Conservation (phyloP, 2,888 invertebrate genomes). For the Chirona hameri region DNA sequence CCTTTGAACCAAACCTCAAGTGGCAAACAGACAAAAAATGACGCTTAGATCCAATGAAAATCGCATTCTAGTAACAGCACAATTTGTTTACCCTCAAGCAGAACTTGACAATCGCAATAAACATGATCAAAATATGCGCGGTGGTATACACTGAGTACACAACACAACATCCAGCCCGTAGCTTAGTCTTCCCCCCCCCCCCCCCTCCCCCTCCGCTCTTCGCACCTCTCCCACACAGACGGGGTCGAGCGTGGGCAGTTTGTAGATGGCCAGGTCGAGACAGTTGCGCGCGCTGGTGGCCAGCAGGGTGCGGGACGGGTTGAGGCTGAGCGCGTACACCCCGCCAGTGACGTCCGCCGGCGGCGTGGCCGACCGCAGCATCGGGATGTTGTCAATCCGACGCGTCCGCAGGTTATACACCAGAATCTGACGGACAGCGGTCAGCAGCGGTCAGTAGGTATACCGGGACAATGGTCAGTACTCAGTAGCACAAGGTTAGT, state of each 20-base stretch:
- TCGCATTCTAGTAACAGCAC: no score
- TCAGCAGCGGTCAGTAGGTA: no score
- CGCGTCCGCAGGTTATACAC: constrained; percentile 87
- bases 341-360: constrained; percentile 66
- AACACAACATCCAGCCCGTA: no score
- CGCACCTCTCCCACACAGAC: constrained; percentile 80
- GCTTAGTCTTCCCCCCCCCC: background rate
- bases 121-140: no score
- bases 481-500: no score
- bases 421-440: constrained; percentile 61
- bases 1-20: no score
- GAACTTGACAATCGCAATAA: no score
- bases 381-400: constrained; percentile 83
- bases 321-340: constrained; percentile 89
- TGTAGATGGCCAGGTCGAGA: constrained; percentile 84
- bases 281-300: constrained; percentile 91
- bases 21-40: no score
- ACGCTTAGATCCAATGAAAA: no score
- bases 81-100: no score
- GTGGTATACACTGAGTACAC: no score
- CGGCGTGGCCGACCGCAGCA: constrained; percentile 60
- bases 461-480: no score
- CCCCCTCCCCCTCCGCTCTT: background rate
- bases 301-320: constrained; percentile 79
- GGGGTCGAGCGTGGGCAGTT: constrained; percentile 90